Percentiles rank a stretch among this genome's conserved stretches.
phyloP scores from a whole-genome alignment of 2,797 vertebrate species.

The Esox masquinongy region DNA sequence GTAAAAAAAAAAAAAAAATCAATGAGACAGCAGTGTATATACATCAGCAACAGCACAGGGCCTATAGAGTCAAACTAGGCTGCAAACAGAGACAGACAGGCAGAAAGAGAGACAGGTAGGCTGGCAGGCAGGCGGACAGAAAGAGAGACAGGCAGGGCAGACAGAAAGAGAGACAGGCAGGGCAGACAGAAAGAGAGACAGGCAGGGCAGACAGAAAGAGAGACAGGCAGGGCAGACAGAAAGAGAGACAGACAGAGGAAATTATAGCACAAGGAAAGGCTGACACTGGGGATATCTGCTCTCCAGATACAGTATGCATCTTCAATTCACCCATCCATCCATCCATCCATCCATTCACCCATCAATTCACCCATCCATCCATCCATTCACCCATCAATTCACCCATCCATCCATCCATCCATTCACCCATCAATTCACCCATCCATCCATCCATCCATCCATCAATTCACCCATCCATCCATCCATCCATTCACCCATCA shows the following conservation, averaged over 20 bases:
- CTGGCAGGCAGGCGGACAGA: too few relatives aligned
- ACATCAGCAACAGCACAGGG: not conserved
- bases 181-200: not conserved
- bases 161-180: not conserved
- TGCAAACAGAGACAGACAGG: not conserved
- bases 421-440: too few relatives aligned
- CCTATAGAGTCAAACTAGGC: not conserved
- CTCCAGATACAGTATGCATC: conserved; percentile 18
- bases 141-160: too few relatives aligned
- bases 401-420: too few relatives aligned
- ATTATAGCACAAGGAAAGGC: conserved; percentile 1
- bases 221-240: too few relatives aligned
- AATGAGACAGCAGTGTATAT: conserved; percentile 1
- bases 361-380: too few relatives aligned
- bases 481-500: too few relatives aligned
- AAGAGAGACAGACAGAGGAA: conserved; percentile 10
- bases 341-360: too few relatives aligned
- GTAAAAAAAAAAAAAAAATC: conserved; percentile 15
- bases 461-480: too few relatives aligned
- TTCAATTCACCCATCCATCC: not conserved
- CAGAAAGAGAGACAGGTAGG: too few relatives aligned
- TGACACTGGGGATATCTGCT: not conserved
- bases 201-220: not conserved
- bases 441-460: too few relatives aligned
- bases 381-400: too few relatives aligned